Percentiles rank a stretch among this genome's conserved stretches.
Conservation (phyloP, 2,797 vertebrate genomes). For the Prionace glauca region DNA sequence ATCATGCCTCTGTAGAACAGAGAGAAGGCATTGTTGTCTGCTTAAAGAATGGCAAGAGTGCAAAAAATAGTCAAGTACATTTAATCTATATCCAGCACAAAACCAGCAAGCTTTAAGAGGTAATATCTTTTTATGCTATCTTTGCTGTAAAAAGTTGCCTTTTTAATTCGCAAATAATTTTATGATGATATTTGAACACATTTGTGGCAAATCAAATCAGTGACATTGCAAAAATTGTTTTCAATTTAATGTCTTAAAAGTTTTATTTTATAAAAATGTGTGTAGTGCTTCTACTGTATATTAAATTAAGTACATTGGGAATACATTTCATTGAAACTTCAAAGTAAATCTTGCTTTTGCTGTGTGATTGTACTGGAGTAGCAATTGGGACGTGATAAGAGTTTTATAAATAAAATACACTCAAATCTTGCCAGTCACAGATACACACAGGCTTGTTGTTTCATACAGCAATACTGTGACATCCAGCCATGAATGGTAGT, state of each 20-base stretch:
- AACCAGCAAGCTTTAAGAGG: not conserved
- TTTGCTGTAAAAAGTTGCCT: not conserved
- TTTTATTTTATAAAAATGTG: not conserved
- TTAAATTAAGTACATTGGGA: not conserved
- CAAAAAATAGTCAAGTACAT: not conserved
- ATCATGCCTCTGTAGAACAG: not conserved
- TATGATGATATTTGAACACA: not conserved
- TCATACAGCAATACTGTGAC: not conserved
- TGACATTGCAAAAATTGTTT: not conserved
- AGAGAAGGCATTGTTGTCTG: not conserved
- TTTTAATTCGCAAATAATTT: not conserved
- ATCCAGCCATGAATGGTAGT: not conserved
- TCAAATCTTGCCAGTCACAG: not conserved
- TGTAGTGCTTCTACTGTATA: not conserved
- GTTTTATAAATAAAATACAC: not conserved
- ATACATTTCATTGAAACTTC: not conserved
- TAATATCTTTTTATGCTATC: not conserved
- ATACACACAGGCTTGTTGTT: not conserved
- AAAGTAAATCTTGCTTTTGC: not conserved
- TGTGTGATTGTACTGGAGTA: not conserved
- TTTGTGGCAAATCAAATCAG: not conserved
- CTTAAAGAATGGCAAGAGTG: not conserved
- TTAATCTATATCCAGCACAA: not conserved
- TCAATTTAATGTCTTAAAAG: not conserved
- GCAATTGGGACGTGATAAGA: not conserved